A percentile compares a stretch with the other conserved stretches of the same genome.
Conservation (phyloP, 2,113 vertebrate genomes). For the Otis tarda region DNA sequence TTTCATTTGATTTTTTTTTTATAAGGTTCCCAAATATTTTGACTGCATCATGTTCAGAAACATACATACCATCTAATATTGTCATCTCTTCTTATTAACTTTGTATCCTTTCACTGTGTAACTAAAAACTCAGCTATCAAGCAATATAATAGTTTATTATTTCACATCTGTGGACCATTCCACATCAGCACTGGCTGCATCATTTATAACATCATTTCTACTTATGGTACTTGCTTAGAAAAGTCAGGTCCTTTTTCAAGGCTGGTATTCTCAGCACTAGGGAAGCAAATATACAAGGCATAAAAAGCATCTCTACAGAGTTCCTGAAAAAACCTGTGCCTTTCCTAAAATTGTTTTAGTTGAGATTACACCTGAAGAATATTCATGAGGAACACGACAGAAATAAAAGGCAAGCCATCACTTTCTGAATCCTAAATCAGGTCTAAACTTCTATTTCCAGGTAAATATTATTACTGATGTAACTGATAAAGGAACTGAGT, state of each 20-base stretch:
- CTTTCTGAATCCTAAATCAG: not conserved
- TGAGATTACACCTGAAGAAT: not conserved
- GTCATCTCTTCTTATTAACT: not conserved
- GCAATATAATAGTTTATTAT: not conserved
- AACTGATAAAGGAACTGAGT: not conserved
- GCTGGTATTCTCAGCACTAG: not conserved
- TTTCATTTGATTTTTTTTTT: not conserved
- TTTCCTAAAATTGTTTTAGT: not conserved
- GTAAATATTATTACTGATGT: constrained; percentile 3
- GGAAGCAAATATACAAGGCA: not conserved
- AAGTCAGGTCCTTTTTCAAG: not conserved
- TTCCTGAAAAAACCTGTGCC: not conserved
- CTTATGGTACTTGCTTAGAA: not conserved
- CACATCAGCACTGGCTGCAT: not conserved
- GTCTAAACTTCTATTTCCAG: not conserved
- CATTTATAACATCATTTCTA: not conserved
- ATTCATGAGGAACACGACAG: not conserved
- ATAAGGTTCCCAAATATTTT: not conserved
- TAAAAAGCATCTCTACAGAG: not conserved
- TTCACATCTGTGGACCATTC: not conserved
- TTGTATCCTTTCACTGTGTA: not conserved
- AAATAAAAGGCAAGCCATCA: not conserved
- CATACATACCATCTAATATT: not conserved
- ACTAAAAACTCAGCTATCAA: not conserved
- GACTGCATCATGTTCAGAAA: not conserved